phyloP scores from a whole-genome alignment of 2,113 vertebrate species.

The Cromileptes altivelis region DNA sequence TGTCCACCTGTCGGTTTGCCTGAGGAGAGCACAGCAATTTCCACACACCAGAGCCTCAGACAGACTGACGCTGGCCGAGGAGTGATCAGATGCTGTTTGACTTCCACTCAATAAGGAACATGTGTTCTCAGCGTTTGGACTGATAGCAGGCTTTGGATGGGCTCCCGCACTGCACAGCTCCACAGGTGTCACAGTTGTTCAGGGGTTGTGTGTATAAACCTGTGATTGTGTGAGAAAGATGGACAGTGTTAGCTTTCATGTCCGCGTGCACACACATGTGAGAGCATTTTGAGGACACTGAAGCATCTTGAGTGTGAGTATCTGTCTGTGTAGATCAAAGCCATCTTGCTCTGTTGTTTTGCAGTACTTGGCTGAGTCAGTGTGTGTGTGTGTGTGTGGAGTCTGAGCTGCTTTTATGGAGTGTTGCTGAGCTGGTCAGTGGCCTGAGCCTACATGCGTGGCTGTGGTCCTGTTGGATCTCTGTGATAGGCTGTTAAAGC shows the following conservation, averaged over 20 bases:
- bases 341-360: slow-evolving; percentile 51
- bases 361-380: slow-evolving; percentile 57
- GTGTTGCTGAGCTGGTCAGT: slow-evolving; percentile 70
- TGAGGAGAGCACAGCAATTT: slow-evolving; percentile 48
- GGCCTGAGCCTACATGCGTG: slow-evolving; percentile 46
- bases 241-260: slow-evolving; percentile 22
- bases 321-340: slow-evolving; percentile 73
- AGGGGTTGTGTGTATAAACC: slow-evolving; percentile 23
- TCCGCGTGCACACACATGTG: slow-evolving; percentile 29
- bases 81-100: slow-evolving; percentile 75
- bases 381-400: slow-evolving; percentile 18
- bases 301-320: slow-evolving; percentile 39
- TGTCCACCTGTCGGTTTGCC: slow-evolving; percentile 72
- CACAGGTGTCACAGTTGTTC: slow-evolving; percentile 72
- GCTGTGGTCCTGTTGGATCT: slow-evolving; percentile 75
- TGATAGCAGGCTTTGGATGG: slow-evolving; percentile 62
- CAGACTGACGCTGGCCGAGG: slow-evolving; percentile 75
- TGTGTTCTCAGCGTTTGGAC: slow-evolving; percentile 63
- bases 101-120: slow-evolving; percentile 77
- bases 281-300: slow-evolving; percentile 38
- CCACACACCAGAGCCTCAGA: slow-evolving; percentile 69
- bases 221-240: slow-evolving; percentile 36
- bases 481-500: slow-evolving; percentile 73
- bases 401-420: slow-evolving; percentile 69
- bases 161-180: slow-evolving; percentile 57